These are phyloP conservation scores for Catocala sponsa DNA, from an alignment of 2,888 invertebrate genomes.

Conservation along the genomic window DNA sequence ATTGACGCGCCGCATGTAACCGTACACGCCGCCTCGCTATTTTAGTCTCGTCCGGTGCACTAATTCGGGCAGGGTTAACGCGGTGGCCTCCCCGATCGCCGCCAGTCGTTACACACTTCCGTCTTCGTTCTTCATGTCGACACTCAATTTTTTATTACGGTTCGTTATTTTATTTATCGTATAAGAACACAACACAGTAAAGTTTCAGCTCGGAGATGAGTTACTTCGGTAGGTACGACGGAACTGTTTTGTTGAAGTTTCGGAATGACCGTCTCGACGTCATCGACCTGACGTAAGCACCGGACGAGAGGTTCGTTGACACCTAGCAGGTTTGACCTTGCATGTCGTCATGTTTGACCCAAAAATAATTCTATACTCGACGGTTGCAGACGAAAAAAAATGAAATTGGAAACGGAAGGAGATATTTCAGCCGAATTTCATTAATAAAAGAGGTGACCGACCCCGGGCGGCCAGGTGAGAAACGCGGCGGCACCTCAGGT, in stretches of 20 bases:
- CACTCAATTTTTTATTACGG: slow-evolving; percentile 67
- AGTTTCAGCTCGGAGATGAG: slow-evolving; percentile 37
- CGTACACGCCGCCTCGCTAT: slow-evolving; percentile 86
- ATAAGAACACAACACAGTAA: slow-evolving; percentile 53
- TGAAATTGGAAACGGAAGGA: slow-evolving; percentile 44
- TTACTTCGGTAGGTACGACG: slow-evolving; percentile 19
- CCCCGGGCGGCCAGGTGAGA: slow-evolving; percentile 76
- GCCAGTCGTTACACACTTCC: slow-evolving; percentile 80
- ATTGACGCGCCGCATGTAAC: slow-evolving; percentile 86
- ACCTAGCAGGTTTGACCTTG: slow-evolving; percentile 83
- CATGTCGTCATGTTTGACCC: slow-evolving; percentile 76
- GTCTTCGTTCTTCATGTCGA: slow-evolving; percentile 75
- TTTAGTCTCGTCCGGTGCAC: slow-evolving; percentile 86
- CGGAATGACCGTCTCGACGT: slow-evolving; percentile 75
- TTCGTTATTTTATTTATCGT: slow-evolving; percentile 38
- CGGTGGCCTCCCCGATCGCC: slow-evolving; percentile 80
- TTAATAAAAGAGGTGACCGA: slow-evolving; percentile 74
- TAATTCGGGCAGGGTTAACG: slow-evolving; percentile 88
- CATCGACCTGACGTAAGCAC: slow-evolving; percentile 84
- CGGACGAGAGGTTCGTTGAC: slow-evolving; percentile 85
- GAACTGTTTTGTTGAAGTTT: slow-evolving; percentile 50
- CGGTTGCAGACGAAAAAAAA: slow-evolving; percentile 42
- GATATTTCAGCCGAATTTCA: slow-evolving; percentile 50
- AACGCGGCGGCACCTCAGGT: slow-evolving; percentile 84
- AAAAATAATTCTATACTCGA: slow-evolving; percentile 65